phyloP scores from a whole-genome alignment of 2,113 vertebrate genomes.

The Grallaria varia region DNA sequence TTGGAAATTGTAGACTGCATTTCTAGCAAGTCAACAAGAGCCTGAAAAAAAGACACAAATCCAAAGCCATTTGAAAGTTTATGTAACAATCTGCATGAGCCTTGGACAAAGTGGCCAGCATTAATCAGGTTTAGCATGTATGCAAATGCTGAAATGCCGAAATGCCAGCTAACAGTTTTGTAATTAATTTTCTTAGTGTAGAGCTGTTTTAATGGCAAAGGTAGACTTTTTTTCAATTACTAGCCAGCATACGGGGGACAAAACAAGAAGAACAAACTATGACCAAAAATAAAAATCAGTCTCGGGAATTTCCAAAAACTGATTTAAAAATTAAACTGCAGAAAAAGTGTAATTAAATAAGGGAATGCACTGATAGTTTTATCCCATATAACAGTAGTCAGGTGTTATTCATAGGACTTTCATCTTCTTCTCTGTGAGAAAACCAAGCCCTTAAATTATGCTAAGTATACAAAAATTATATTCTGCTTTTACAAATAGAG shows the following conservation, averaged over 20 bases:
- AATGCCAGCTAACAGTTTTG: background rate
- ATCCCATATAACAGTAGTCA: background rate
- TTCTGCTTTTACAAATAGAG: background rate
- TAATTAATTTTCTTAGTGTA: background rate
- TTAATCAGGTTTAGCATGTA: background rate
- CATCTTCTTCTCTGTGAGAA: background rate
- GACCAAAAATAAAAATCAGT: background rate
- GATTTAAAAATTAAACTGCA: background rate
- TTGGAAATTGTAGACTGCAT: background rate
- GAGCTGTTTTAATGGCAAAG: background rate
- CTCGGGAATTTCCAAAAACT: background rate
- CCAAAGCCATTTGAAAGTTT: background rate
- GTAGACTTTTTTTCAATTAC: background rate
- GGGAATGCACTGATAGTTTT: background rate
- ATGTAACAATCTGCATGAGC: background rate
- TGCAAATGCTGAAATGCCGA: background rate
- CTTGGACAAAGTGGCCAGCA: background rate
- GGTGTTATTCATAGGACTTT: background rate
- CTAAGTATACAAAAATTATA: background rate
- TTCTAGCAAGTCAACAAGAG: background rate
- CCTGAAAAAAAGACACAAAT: background rate
- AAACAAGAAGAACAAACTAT: background rate
- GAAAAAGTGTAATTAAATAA: background rate
- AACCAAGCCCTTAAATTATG: background rate
- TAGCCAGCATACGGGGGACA: background rate